Evolutionary conservation across 1,140 invertebrate species (phyloP), one percentile per base, ranked within the genome.

Genomic region (Druon quercuslanigerum): DNA sequence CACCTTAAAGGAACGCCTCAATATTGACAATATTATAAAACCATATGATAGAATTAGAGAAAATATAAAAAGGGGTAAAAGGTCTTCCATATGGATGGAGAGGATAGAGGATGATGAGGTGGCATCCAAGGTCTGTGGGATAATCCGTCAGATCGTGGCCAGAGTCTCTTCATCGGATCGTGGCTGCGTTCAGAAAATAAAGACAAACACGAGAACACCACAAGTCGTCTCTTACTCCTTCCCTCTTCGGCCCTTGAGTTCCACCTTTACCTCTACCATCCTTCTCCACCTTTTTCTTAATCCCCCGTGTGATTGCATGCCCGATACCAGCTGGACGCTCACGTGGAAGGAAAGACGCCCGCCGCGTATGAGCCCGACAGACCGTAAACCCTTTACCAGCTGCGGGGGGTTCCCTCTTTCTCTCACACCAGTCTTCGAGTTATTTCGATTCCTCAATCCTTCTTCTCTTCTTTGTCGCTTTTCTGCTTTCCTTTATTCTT

Each of bases 341-440:
- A 87, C 84, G 86, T 88, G 86, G 88, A 90, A 88, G 84, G 85
- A 86, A 87, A 86, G 86, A 88, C 84, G 87, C 85, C 83, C 86
- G 86, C 79, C 86, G 80, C 80, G 82, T 86, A 87, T 84, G 82
- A 85, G 81, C 74, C 79, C 86, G 85, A 84, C 86, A 82, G 85
- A 90, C 83, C 88, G 88, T 90, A 86, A 89, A 89, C 86, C 88
- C 88, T 90, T 91, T 88, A 87, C 79, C 86, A 87, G 80, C 88
- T 86, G 85, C 88, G 84, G 85, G 86, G 87, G 87, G 84, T 85
- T 71, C 83, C 74, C 79, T 84, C 79, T 72, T 80, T 81, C 79
- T 82, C 66, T 77, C 77, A 77, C 78, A 78, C 73, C 75, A 75
- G 7, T 77, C 50, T 54, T 33, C 72, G 74, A 83, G 79, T 85